Conservation (phyloP, 2,113 vertebrate genomes). For the Tricholaema leucomelas region DNA sequence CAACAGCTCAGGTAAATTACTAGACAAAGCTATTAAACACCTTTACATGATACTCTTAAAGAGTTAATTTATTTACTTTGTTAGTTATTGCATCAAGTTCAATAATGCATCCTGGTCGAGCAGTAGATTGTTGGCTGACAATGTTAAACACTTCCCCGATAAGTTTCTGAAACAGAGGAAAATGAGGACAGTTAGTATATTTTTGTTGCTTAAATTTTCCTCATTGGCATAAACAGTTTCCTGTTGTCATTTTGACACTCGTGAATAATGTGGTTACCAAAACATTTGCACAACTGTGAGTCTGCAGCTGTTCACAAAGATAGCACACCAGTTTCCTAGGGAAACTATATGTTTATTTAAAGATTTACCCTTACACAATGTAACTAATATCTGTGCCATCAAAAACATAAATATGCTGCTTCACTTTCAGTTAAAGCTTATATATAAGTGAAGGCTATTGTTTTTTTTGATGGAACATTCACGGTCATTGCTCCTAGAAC, state of each 20-base stretch:
- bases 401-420: background rate
- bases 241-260: background rate
- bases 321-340: background rate
- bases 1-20: background rate
- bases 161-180: slow-evolving; percentile 86
- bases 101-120: slow-evolving; percentile 97
- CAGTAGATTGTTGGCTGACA: slow-evolving; percentile 98
- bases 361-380: background rate
- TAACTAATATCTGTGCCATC: background rate
- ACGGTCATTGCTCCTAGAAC: background rate
- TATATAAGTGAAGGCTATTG: background rate
- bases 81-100: slow-evolving; percentile 94
- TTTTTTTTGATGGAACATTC: background rate
- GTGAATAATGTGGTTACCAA: background rate
- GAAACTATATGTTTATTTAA: background rate
- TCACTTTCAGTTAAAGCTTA: background rate
- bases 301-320: background rate
- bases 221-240: background rate
- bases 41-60: background rate
- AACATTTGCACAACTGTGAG: background rate
- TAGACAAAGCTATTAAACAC: background rate
- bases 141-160: slow-evolving; percentile 99
- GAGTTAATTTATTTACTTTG: slow-evolving; percentile 80
- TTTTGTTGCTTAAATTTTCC: background rate
- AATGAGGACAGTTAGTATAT: background rate